Conservation (phyloP, 2,797 vertebrate species). For the Sparus aurata region DNA sequence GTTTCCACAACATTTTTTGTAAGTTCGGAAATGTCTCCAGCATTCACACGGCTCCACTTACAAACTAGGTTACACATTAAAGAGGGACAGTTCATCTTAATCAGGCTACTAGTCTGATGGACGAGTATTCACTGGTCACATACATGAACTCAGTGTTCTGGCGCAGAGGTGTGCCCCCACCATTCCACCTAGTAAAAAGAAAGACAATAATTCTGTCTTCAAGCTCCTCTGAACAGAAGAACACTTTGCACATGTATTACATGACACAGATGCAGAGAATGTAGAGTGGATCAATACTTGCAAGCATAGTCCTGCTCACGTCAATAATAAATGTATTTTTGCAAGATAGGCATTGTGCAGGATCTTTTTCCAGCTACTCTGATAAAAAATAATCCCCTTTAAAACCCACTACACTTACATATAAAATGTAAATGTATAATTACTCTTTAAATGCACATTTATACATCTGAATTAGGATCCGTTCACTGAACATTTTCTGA, state of each 20-base stretch:
- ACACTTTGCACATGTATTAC: too few species aligned
- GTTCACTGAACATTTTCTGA: background rate
- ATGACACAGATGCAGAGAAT: too few species aligned
- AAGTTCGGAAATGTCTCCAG: conserved; percentile 43
- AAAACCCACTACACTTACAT: background rate
- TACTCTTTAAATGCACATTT: conserved; percentile 1
- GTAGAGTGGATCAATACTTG: too few species aligned
- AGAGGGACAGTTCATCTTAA: conserved; percentile 15
- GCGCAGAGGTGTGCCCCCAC: conserved; percentile 92
- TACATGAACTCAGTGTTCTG: conserved; percentile 96
- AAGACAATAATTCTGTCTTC: conserved; percentile 77
- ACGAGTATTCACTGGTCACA: conserved; percentile 81
- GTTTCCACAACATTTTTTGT: background rate
- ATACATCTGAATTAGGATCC: conserved; percentile 4
- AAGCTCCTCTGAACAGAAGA: conserved; percentile 20
- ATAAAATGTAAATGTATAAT: background rate
- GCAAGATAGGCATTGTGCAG: too few species aligned
- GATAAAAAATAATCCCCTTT: background rate
- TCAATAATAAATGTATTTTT: too few species aligned
- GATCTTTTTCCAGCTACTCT: conserved; percentile 49
- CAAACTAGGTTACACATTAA: conserved; percentile 1
- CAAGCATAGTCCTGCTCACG: too few species aligned
- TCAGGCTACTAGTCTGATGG: conserved; percentile 48
- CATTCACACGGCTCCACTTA: conserved; percentile 28
- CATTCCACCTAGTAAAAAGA: conserved; percentile 95